Percentiles rank a stretch among this genome's conserved stretches.
phyloP scores from a whole-genome alignment of 2,797 vertebrate genomes.

The Clarias pachynema region DNA sequence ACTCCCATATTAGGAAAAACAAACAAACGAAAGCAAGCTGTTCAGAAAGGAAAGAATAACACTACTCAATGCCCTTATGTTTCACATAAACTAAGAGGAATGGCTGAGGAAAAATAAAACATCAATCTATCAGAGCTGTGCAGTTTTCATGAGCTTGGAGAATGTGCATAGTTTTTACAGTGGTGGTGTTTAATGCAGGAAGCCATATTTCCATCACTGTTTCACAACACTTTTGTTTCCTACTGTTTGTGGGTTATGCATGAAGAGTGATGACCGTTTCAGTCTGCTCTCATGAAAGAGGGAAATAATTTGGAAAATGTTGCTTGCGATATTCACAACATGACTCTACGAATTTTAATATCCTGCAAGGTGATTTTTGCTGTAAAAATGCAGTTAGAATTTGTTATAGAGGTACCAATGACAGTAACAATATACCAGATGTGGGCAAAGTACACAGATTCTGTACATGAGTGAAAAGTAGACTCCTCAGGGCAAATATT shows the following conservation, averaged over 20 bases:
- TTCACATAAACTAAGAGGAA: slow-evolving; percentile 20
- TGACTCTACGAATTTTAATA: neutral
- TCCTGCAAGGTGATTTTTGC: neutral
- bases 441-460: no score
- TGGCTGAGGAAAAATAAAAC: slow-evolving; percentile 19
- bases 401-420: neutral
- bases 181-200: slow-evolving; percentile 26
- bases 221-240: slow-evolving; percentile 15
- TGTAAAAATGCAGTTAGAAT: neutral
- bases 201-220: neutral
- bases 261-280: slow-evolving; percentile 5
- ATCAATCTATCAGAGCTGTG: slow-evolving; percentile 28
- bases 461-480: no score
- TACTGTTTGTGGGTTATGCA: neutral
- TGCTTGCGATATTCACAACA: slow-evolving; percentile 2
- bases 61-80: neutral
- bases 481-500: no score
- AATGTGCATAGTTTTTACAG: slow-evolving; percentile 33
- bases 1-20: slow-evolving; percentile 26
- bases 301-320: slow-evolving; percentile 1
- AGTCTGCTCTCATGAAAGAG: slow-evolving; percentile 10
- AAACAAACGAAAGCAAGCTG: neutral
- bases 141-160: slow-evolving; percentile 24
- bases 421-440: neutral
- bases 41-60: slow-evolving; percentile 21